Evolutionary conservation across 2,113 vertebrate genomes (phyloP), one percentile per base, ranked within the genome.

Genomic region (Leptobrachium ailaonicum): DNA sequence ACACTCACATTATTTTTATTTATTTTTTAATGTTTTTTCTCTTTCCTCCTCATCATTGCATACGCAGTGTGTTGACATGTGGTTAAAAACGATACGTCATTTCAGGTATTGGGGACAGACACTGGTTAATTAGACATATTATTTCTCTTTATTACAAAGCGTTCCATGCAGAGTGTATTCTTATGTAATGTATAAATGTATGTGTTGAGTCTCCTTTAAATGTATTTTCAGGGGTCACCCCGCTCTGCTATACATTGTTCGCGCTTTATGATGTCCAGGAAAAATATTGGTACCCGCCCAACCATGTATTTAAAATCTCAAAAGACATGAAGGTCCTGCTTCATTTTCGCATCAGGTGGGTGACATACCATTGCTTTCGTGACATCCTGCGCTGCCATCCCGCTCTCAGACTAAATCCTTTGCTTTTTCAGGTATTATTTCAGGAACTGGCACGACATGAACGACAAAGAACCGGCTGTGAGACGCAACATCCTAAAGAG

Each of bases 381-480:
- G 47, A 50, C 47, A 50, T 0, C 4, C 47, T 50, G 47, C 6
- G 4, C 62, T 11, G n/a, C 6, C 62, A 32, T 64, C 2, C 3
- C 20, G 47, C 47, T 8, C 47, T 5, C 47, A 5, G 47, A 8
- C 47, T 5, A 50, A 50, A 50, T 50, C 8, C 4, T 60, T 58
- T 2, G 5, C 43, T 1, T 41, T 7, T 6, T 2, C 80, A 98
- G 97, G 88, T 98, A 90, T 86, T 98, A 98, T 84, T 98, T 98
- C 82, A 90, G 92, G 67, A 98, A 98, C 54, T 98, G 97, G 96
- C 96, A 98, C 1, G 94, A 94, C 14, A 86, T 93, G 54, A 89
- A 82, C 41, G 86, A 92, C 0, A 87, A 89, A 32, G 94, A 96
- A 56, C 91, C 92, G 0, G 75, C 80, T 0, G 93, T 97, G 0